Conservation (phyloP, 2,113 vertebrate species). For the Stigmatopora nigra region DNA sequence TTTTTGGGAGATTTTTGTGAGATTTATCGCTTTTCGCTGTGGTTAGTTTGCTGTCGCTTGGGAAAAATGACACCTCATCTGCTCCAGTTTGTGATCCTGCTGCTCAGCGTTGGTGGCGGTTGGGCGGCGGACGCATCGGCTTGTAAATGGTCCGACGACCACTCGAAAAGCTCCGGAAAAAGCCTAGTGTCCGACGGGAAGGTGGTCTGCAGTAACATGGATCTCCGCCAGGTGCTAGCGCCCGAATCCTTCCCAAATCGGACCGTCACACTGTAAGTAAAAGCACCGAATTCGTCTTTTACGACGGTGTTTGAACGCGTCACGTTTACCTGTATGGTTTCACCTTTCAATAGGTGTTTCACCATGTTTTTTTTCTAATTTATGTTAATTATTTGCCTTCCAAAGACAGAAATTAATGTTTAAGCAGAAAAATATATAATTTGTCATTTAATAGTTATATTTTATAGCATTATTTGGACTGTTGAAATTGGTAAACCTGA, state of each 20-base stretch:
- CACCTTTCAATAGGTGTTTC: not conserved
- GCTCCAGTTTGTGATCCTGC: conserved; percentile 43
- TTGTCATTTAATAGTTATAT: no score
- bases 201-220: conserved; percentile 87
- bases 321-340: not conserved
- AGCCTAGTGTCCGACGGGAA: conserved; percentile 62
- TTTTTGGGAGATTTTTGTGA: not conserved
- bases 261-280: conserved; percentile 91
- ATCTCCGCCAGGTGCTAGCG: conserved; percentile 77
- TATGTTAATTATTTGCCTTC: no score
- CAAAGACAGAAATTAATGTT: no score
- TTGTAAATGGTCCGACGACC: conserved; percentile 64
- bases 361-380: not conserved
- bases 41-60: not conserved
- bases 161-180: conserved; percentile 49
- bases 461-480: no score
- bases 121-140: conserved; percentile 35
- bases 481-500: no score
- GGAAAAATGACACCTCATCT: conserved; percentile 57
- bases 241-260: conserved; percentile 80
- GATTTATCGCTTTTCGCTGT: not conserved
- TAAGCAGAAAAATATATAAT: no score
- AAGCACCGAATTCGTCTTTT: not conserved
- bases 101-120: conserved; percentile 36
- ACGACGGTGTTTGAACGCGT: not conserved